These are phyloP conservation scores for Arizona elegans DNA, from an alignment of 2,113 vertebrate genomes.

Conservation along the genomic window DNA sequence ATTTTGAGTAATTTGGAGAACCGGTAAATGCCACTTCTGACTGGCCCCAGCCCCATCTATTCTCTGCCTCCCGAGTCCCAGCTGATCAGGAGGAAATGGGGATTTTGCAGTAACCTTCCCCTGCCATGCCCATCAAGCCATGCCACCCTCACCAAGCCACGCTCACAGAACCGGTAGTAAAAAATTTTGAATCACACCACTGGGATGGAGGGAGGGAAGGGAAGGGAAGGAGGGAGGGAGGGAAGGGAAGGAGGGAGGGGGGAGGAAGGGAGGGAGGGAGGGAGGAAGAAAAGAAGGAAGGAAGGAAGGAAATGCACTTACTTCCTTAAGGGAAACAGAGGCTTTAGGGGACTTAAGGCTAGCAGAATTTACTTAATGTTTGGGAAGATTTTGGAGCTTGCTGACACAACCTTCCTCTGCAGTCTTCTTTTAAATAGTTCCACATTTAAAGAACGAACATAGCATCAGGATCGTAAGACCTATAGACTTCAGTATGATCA, in stretches of 20 bases:
- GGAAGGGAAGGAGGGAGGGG: neutral
- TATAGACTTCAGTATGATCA: neutral
- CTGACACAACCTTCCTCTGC: neutral
- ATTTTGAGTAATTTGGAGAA: too few species aligned
- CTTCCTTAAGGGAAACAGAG: neutral
- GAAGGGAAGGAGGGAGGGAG: too few species aligned
- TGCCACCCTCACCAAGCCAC: too few species aligned
- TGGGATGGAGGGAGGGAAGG: too few species aligned
- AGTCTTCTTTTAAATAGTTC: neutral
- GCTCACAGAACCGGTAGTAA: too few species aligned
- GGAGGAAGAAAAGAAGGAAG: neutral
- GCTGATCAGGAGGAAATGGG: too few species aligned
- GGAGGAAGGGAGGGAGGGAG: fast-evolving
- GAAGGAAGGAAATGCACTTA: neutral
- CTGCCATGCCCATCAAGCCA: too few species aligned
- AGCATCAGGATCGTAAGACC: neutral
- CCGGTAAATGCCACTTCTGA: too few species aligned
- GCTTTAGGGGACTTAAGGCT: neutral
- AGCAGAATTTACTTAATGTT: neutral
- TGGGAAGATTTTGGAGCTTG: neutral
- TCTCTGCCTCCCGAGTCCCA: too few species aligned
- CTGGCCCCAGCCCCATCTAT: too few species aligned
- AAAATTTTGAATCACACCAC: too few species aligned
- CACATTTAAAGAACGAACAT: neutral
- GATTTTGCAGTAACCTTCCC: too few species aligned